phyloP scores from a whole-genome alignment of 1,140 invertebrate species.

The Eupeodes corollae region DNA sequence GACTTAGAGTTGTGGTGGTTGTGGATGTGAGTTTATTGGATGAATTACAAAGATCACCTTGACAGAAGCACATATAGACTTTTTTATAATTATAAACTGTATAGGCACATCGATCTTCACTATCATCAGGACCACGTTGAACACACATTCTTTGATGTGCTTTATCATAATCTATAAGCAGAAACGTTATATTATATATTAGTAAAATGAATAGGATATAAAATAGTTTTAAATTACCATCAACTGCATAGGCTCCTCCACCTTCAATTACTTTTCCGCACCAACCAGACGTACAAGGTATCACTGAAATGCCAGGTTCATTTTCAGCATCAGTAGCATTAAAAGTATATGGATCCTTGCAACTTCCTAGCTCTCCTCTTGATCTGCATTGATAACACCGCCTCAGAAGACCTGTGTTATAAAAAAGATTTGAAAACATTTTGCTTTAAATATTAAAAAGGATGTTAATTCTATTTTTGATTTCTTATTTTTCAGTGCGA shows the following conservation, averaged over 20 bases:
- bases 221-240: constrained; percentile 33
- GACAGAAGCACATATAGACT: constrained; percentile 85
- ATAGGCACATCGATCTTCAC: constrained; percentile 77
- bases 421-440: no score
- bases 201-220: neutral
- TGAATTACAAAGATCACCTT: constrained; percentile 77
- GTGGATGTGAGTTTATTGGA: neutral
- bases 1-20: no score
- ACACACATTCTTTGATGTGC: constrained; percentile 80
- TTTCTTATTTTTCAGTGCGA: no score
- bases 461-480: no score
- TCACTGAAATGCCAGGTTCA: constrained; percentile 57
- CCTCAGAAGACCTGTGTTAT: constrained; percentile 42
- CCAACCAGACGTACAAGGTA: constrained; percentile 84
- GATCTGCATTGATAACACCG: constrained; percentile 74
- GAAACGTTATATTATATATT: constrained; percentile 2
- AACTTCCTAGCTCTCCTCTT: constrained; percentile 72
- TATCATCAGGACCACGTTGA: constrained; percentile 72
- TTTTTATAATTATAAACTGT: constrained; percentile 66
- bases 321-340: constrained; percentile 60
- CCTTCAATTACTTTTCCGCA: constrained; percentile 84
- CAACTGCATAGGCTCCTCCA: constrained; percentile 53
- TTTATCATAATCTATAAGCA: constrained; percentile 65
- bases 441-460: no score
- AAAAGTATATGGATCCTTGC: constrained; percentile 73